Evolutionary conservation across 2,797 vertebrate species (phyloP).

Genomic region (Adelosebastes latens): DNA sequence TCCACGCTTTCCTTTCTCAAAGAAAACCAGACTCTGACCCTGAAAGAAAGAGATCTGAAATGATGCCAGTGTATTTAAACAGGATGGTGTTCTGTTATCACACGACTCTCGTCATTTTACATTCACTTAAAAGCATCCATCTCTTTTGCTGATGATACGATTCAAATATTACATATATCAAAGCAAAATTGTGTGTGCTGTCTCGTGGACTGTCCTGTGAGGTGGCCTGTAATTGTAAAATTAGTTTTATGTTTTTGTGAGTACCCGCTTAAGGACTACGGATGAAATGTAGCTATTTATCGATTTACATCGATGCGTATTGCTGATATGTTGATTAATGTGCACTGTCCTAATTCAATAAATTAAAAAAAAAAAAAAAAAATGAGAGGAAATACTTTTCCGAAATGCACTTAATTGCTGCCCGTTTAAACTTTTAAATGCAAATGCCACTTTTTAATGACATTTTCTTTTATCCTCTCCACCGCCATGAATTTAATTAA

Average conservation of each 20-base stretch:
- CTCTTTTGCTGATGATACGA: background rate
- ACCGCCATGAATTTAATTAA: background rate
- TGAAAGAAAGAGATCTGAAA: background rate
- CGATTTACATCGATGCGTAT: too few species aligned
- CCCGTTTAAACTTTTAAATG: background rate
- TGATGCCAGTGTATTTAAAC: background rate
- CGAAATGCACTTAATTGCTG: background rate
- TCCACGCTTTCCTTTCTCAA: background rate
- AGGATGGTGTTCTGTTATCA: background rate
- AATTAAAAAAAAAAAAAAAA: too few species aligned
- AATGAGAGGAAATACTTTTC: background rate
- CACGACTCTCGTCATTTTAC: background rate
- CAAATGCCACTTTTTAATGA: background rate
- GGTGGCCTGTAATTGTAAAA: too few species aligned
- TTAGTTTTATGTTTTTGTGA: too few species aligned
- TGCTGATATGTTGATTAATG: too few species aligned
- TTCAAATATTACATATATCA: background rate
- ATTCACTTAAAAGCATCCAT: background rate
- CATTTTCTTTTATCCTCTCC: background rate
- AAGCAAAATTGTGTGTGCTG: background rate
- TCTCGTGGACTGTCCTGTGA: too few species aligned
- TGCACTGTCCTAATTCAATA: too few species aligned
- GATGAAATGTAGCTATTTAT: too few species aligned
- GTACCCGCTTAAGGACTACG: too few species aligned
- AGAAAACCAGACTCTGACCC: background rate